Evolutionary conservation across 2,797 vertebrate genomes (phyloP), one percentile per base, ranked within the genome.

Genomic region (Aphelocoma californica): DNA sequence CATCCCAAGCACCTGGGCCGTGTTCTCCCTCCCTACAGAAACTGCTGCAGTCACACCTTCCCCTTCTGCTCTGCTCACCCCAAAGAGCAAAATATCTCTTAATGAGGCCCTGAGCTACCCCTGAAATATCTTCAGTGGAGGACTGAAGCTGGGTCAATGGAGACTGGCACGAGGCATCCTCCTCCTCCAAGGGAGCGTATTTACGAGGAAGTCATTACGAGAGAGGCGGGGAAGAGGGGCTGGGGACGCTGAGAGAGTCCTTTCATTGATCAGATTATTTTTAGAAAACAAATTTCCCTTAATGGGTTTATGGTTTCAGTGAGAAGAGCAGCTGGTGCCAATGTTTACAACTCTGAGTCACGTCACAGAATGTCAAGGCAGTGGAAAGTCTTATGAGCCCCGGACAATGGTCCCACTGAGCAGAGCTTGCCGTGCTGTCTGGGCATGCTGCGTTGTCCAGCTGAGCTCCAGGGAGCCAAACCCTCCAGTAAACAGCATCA

Each of bases 231-330:
- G 44, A 90, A 80, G 75, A 85, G 80, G 92, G 82, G 80, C 77
- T 66, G 91, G 89, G 91, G 83, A 90, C 2, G 3, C 91, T 96
- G 75, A 94, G 93, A 95, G 94, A 94, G 81, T 16, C 83, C 95
- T 95, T 96, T 96, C 96, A 96, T 96, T 95, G 95, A 96, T 96
- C 86, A 93, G 81, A 56, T 86, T 95, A 95, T 93, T 95, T 95
- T 94, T 94, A 96, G 92, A 60, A 92, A 96, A 90, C 92, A 74
- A 85, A 94, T 95, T 95, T 95, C 90, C 94, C 88, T 95, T 92
- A 92, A 85, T 95, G 95, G 95, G 81, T 92, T 96, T 93, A 93
- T 62, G 93, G 95, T 96, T 95, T 84, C 81, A 80, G 94, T 19
- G 79, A 93, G 96, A 89, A 93, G 88, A 95, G 92, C 91, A 90